phyloP scores from a whole-genome alignment of 92 coral and sea anemone genomes.

The Parazoanthus swiftii region DNA sequence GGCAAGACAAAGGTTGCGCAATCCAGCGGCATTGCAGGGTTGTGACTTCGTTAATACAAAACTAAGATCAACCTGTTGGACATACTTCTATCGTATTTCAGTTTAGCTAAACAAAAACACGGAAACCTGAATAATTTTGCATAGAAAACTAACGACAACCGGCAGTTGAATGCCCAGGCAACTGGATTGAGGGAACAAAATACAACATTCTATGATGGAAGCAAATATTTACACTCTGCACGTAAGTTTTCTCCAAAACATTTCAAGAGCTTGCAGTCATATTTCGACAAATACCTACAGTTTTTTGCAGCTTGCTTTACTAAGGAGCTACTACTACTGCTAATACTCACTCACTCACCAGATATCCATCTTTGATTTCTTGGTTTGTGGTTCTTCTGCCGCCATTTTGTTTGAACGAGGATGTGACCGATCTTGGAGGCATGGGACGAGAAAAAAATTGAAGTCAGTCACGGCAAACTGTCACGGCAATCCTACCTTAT shows the following conservation, averaged over 20 bases:
- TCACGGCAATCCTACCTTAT: too few relatives aligned
- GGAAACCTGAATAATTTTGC: not conserved
- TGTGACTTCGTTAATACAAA: too few relatives aligned
- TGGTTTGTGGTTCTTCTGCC: slow-evolving; percentile 29
- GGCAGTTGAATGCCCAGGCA: not conserved
- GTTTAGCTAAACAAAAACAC: not conserved
- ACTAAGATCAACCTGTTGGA: too few relatives aligned
- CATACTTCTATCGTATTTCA: too few relatives aligned
- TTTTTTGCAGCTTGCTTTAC: not conserved
- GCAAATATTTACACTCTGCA: too few relatives aligned
- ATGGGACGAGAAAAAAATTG: too few relatives aligned
- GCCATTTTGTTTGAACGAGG: slow-evolving; percentile 22
- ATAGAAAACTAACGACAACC: not conserved
- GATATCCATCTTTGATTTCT: slow-evolving; percentile 31
- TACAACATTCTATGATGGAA: not conserved
- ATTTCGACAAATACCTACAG: not conserved
- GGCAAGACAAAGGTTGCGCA: not conserved
- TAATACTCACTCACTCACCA: slow-evolving; percentile 12
- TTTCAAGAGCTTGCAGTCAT: not conserved
- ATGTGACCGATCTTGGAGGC: too few relatives aligned
- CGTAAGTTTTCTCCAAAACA: not conserved
- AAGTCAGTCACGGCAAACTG: too few relatives aligned
- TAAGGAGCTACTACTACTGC: not conserved
- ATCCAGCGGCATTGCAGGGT: too few relatives aligned
- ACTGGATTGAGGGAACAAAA: not conserved